Percentiles rank a stretch among this genome's conserved stretches.
phyloP scores from a whole-genome alignment of 2,888 invertebrate species.

The Microctonus aethiopoides region DNA sequence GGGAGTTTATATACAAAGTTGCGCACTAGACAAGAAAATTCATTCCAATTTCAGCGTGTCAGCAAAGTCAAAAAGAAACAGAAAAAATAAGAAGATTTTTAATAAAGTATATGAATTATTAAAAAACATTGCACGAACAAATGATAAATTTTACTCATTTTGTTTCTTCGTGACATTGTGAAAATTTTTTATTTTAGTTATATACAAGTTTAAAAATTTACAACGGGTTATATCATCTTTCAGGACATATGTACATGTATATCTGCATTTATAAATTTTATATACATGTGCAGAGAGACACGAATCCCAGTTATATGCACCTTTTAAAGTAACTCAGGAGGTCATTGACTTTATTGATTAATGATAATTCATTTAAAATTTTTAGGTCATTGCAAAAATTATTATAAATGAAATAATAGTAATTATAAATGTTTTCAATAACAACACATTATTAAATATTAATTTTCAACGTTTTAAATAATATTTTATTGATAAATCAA shows the following conservation, averaged over 20 bases:
- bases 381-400: neutral
- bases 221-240: too few relatives aligned
- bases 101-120: neutral
- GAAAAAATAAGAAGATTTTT: neutral
- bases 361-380: neutral
- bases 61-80: neutral
- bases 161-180: too few relatives aligned
- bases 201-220: too few relatives aligned
- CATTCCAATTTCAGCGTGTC: slow-evolving; percentile 3
- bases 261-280: too few relatives aligned
- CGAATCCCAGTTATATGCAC: neutral
- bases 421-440: neutral
- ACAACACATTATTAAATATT: neutral
- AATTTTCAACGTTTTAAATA: too few relatives aligned
- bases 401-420: neutral
- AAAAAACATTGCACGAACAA: too few relatives aligned
- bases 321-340: neutral
- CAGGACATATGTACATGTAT: too few relatives aligned
- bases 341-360: neutral
- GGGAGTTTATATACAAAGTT: neutral
- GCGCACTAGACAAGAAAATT: slow-evolving; percentile 18
- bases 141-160: too few relatives aligned
- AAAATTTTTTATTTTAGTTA: too few relatives aligned
- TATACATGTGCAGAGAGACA: neutral
- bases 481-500: neutral